Percentiles rank a stretch among this genome's conserved stretches.
Conservation (phyloP, 2,888 invertebrate genomes). For the Parnassius smintheus region DNA sequence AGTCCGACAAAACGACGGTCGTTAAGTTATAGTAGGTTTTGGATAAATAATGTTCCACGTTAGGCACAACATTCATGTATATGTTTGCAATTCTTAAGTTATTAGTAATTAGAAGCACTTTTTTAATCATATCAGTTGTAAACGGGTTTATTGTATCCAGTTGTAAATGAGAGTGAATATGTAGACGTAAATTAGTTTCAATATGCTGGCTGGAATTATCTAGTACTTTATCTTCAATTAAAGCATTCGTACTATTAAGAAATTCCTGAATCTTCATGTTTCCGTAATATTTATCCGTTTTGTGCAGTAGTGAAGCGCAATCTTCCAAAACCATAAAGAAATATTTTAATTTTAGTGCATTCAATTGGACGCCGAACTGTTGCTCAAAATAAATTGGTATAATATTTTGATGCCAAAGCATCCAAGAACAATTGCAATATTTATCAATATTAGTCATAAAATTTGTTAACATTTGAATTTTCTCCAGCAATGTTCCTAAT, state of each 20-base stretch:
- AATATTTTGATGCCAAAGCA: constrained; percentile 91
- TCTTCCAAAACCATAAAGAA: constrained; percentile 73
- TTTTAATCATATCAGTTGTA: constrained; percentile 83
- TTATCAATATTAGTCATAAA: constrained; percentile 80
- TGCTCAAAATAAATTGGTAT: constrained; percentile 89
- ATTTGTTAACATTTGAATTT: constrained; percentile 83
- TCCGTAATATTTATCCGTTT: constrained; percentile 56
- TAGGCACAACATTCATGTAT: constrained; percentile 84
- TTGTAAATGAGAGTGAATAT: constrained; percentile 95
- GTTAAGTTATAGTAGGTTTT: constrained; percentile 98
- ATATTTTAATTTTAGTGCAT: constrained; percentile 82
- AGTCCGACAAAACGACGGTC: constrained; percentile 97
- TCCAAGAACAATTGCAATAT: constrained; percentile 87
- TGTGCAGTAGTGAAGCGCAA: constrained; percentile 57
- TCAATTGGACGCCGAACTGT: constrained; percentile 84
- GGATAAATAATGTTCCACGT: constrained; percentile 94
- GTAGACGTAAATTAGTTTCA: constrained; percentile 95
- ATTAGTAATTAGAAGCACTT: constrained; percentile 81
- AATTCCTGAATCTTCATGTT: constrained; percentile 55
- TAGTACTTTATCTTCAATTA: constrained; percentile 81
- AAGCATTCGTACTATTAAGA: constrained; percentile 54
- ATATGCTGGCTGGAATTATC: constrained; percentile 91
- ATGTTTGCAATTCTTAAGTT: constrained; percentile 78
- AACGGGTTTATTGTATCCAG: constrained; percentile 87
- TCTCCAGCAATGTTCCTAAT: constrained; percentile 82